phyloP scores from a whole-genome alignment of 2,113 vertebrate species.

The Brachyhypopomus occidentalis region DNA sequence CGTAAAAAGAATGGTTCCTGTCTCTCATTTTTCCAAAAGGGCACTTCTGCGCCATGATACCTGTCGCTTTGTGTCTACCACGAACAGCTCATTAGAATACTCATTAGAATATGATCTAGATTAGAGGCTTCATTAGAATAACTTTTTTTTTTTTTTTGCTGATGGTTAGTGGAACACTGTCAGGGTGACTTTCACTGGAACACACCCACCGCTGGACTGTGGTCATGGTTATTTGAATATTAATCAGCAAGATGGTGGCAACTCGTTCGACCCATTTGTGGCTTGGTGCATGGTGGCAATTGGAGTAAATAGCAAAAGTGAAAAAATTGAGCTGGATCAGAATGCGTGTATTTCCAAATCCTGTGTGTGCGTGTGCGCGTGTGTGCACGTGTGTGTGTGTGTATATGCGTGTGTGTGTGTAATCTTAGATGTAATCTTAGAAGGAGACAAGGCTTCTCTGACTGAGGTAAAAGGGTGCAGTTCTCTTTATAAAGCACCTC shows the following conservation, averaged over 20 bases:
- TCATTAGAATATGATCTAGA: slow-evolving; percentile 56
- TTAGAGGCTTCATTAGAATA: slow-evolving; percentile 42
- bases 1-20: slow-evolving; percentile 18
- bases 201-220: neutral
- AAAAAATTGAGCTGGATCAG: too few relatives aligned
- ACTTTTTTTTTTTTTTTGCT: slow-evolving; percentile 23
- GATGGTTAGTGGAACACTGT: slow-evolving; percentile 13
- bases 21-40: slow-evolving; percentile 40
- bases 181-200: neutral
- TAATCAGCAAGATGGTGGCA: neutral
- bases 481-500: neutral
- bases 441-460: neutral
- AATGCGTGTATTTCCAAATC: too few relatives aligned
- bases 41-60: slow-evolving; percentile 44
- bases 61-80: slow-evolving; percentile 60
- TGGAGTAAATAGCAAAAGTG: neutral
- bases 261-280: neutral
- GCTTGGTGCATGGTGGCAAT: neutral
- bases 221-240: slow-evolving; percentile 13
- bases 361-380: too few relatives aligned
- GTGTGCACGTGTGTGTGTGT: too few relatives aligned
- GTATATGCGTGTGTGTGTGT: neutral
- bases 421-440: slow-evolving; percentile 8
- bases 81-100: slow-evolving; percentile 42
- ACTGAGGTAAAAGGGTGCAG: neutral